These are phyloP conservation scores for Tetanocera ferruginea DNA, from an alignment of 2,888 invertebrate species.

Conservation along the genomic window DNA sequence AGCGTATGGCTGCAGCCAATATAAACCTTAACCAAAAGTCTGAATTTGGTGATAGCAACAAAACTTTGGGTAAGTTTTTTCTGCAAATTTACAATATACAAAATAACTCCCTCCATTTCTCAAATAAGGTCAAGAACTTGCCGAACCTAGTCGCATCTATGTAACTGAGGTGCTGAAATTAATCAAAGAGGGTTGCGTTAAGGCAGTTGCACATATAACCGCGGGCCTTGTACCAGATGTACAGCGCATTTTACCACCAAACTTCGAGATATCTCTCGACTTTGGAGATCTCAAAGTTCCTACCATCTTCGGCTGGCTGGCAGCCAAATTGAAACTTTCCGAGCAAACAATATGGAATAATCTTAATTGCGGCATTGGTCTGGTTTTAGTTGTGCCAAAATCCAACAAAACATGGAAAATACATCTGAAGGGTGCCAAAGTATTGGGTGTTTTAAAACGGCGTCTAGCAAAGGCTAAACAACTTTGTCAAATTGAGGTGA, in stretches of 20 bases:
- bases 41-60: conserved; percentile 73
- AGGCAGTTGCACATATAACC: conserved; percentile 93
- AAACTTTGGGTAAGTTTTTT: conserved; percentile 74
- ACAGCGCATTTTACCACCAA: conserved; percentile 82
- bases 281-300: conserved; percentile 81
- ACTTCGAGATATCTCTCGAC: conserved; percentile 78
- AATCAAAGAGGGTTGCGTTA: conserved; percentile 76
- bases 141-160: conserved; percentile 91
- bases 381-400: conserved; percentile 81
- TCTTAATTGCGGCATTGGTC: conserved; percentile 97
- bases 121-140: conserved; percentile 80
- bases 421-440: conserved; percentile 66
- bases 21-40: conserved; percentile 75
- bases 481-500: conserved; percentile 71
- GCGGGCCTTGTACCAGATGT: conserved; percentile 93
- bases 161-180: conserved; percentile 81
- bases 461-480: conserved; percentile 42
- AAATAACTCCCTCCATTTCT: conserved; percentile 7
- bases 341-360: conserved; percentile 87
- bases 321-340: conserved; percentile 79
- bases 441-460: conserved; percentile 71
- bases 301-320: conserved; percentile 91
- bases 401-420: conserved; percentile 71
- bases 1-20: conserved; percentile 78
- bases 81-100: not conserved